Conservation (phyloP, 2,113 vertebrate species). For the Paracanthobrama guichenoti region DNA sequence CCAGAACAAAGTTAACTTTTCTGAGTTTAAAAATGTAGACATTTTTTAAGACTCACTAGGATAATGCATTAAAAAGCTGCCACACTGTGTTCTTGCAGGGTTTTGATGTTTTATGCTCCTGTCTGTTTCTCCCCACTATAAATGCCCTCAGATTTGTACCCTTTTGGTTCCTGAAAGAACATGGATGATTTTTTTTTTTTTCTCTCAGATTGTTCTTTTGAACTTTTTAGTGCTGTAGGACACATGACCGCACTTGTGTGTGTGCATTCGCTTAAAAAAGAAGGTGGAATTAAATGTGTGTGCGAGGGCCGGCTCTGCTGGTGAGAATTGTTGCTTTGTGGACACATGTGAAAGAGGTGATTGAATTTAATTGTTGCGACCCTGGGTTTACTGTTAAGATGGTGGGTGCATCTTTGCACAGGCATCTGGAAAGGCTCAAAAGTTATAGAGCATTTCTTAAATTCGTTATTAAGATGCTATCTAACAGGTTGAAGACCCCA, state of each 20-base stretch:
- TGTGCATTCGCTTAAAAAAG: background rate
- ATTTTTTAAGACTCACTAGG: background rate
- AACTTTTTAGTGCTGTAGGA: background rate
- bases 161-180: background rate
- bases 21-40: background rate
- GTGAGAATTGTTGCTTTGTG: background rate
- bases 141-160: background rate
- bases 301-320: background rate
- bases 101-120: background rate
- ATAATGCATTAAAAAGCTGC: background rate
- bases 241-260: background rate
- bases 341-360: background rate
- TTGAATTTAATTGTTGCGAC: background rate
- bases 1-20: background rate
- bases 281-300: background rate
- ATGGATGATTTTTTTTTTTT: background rate
- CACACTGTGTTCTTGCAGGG: background rate
- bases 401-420: background rate
- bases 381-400: conserved; percentile 1
- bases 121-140: background rate
- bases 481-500: background rate
- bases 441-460: background rate
- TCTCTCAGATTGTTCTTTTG: background rate
- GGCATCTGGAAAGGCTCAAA: background rate
- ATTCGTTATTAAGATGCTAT: background rate